These are phyloP conservation scores for Ectropis grisescens DNA, from an alignment of 1,140 invertebrate species.

Conservation along the genomic window DNA sequence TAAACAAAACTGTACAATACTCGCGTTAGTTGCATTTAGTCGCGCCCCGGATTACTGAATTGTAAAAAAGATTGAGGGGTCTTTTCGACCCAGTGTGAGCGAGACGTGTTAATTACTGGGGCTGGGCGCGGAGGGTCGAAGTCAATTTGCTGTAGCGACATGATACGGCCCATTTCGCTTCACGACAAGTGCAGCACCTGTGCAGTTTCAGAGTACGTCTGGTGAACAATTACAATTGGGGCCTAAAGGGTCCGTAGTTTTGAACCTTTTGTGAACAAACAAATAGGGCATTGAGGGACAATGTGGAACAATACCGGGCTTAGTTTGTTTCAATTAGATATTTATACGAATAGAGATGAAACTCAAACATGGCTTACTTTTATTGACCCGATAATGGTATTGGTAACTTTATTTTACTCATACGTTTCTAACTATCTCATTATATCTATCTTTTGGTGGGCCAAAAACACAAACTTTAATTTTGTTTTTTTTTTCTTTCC, in stretches of 20 bases:
- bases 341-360: no score
- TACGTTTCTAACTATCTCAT: no score
- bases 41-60: conserved; percentile 63
- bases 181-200: conserved; percentile 66
- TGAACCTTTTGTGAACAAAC: no score
- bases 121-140: conserved; percentile 54
- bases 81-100: conserved; percentile 33
- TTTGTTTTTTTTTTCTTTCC: conserved; percentile 54
- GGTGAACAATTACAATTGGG: conserved; percentile 36
- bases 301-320: no score
- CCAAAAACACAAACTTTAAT: no score
- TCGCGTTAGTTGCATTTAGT: conserved; percentile 35
- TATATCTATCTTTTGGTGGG: no score
- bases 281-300: no score
- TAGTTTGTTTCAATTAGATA: no score
- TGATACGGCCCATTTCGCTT: conserved; percentile 71
- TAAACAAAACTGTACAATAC: conserved; percentile 29
- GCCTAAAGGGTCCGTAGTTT: conserved; percentile 10
- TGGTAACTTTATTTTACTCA: no score
- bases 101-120: conserved; percentile 71
- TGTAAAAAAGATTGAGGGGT: conserved; percentile 57
- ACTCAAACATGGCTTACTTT: no score
- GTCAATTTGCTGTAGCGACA: conserved; percentile 71
- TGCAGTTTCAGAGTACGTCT: conserved; percentile 36
- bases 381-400: no score